Base-by-base conservation (phyloP, 2,888 invertebrate genomes). In the Ophraella communa region DNA sequence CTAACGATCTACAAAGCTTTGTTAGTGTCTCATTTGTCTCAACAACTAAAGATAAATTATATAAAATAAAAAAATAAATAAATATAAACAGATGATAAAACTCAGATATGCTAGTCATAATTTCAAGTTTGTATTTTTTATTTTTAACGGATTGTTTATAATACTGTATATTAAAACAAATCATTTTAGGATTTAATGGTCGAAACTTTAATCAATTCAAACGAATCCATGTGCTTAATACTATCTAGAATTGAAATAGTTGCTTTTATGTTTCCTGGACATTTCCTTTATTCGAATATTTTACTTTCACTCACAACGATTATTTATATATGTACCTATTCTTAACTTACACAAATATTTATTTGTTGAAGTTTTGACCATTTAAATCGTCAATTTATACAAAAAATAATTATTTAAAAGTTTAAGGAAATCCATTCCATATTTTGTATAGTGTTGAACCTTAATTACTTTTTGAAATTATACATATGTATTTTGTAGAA, bases 401-500 rank as follows among this genome's bases (percentile, higher is more conserved):
- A 49, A 53, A 44, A 24, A 49, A 33, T 64, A 54, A 24, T 53
- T 45, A 47, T 24, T 45, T 18, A 23, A 53, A 54, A 59, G 53
- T 59, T 8, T 39, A 10, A 53, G 8, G 4, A 30, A 51, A 42
- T 56, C 23, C 42, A 44, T 56, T 62, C 56, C 51, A 45, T 21
- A 54, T 53, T 61, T 53, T 53, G 53, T 53, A 49, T 49, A 57
- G 51, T 64, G 64, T 67, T 67, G 64, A 61, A 45, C 53, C 23
- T 51, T 57, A 30, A 58, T 64, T 63, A 56, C 47, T 66, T 66
- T n/a, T 58, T 49, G 54, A 54, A 58, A 62, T 62, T 64, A 49
- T 59, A 68, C 58, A 65, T 62, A 73, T 73, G 74, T 75, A 72
- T 75, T 74, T 74, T 73, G 71, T 73, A 74, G 72, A 69, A 71